Evolutionary conservation across 2,888 invertebrate species (phyloP).

Genomic region (Phalera bucephala): DNA sequence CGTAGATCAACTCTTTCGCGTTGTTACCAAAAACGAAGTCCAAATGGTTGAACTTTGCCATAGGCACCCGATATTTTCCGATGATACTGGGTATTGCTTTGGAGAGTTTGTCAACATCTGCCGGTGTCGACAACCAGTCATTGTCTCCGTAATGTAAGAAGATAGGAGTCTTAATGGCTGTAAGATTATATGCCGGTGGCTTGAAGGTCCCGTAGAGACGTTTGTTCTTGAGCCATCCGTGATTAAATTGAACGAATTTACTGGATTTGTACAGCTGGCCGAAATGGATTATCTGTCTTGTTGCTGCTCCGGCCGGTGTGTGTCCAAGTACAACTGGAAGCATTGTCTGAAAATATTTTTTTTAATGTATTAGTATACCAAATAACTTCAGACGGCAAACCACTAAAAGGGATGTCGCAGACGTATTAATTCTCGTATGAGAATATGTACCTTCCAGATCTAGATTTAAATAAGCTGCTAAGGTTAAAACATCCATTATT

Average conservation of each 20-base stretch:
- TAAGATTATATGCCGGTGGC: constrained; percentile 78
- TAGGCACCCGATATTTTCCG: constrained; percentile 72
- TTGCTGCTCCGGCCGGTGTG: constrained; percentile 77
- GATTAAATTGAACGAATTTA: constrained; percentile 77
- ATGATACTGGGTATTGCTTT: constrained; percentile 61
- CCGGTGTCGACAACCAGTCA: constrained; percentile 74
- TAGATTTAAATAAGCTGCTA: too few species aligned
- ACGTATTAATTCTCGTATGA: too few species aligned
- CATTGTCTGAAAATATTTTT: constrained; percentile 67
- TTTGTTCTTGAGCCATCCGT: constrained; percentile 67
- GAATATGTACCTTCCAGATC: too few species aligned
- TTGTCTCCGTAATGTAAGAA: constrained; percentile 78
- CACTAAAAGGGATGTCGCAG: too few species aligned
- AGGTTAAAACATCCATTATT: too few species aligned
- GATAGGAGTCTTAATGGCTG: constrained; percentile 68
- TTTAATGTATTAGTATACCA: too few species aligned
- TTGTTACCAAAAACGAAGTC: constrained; percentile 83
- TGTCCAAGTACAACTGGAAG: constrained; percentile 75
- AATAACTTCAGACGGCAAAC: too few species aligned
- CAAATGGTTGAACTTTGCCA: constrained; percentile 78
- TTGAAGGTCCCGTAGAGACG: constrained; percentile 66
- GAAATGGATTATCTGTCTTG: constrained; percentile 76
- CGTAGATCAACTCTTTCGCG: constrained; percentile 83
- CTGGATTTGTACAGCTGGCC: constrained; percentile 70
- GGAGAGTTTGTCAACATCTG: constrained; percentile 68